Evolutionary conservation across 1,140 invertebrate genomes (phyloP).

Genomic region (Pristionchus pacificus): DNA sequence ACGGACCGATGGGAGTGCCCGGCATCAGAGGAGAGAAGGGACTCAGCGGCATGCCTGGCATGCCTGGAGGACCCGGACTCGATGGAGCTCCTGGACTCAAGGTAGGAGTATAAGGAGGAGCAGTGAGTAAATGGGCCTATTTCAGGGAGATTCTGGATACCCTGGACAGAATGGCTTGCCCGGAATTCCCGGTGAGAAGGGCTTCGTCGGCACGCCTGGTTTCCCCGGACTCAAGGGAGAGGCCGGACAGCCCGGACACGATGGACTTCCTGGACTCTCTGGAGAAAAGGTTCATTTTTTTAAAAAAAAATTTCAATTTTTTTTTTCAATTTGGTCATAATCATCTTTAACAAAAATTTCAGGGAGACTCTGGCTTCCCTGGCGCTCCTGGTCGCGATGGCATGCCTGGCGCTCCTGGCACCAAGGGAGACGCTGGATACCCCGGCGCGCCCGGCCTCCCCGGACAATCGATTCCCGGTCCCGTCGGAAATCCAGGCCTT

Average conservation of each 20-base stretch:
- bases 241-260: constrained; percentile 26
- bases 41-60: constrained; percentile 35
- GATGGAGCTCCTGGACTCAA: constrained; percentile 20
- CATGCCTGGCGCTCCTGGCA: constrained; percentile 41
- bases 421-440: constrained; percentile 35
- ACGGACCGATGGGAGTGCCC: constrained; percentile 27
- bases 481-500: constrained; percentile 53
- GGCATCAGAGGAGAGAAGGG: constrained; percentile 22
- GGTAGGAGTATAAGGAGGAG: too few species aligned
- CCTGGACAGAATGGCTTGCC: constrained; percentile 30
- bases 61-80: constrained; percentile 26
- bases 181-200: constrained; percentile 19
- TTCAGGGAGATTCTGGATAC: constrained; percentile 29
- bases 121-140: too few species aligned
- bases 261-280: constrained; percentile 28
- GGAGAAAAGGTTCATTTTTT: constrained; percentile 19
- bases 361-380: constrained; percentile 17
- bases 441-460: constrained; percentile 35
- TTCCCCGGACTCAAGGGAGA: constrained; percentile 25
- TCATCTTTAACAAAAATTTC: constrained; percentile 17
- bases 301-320: not conserved
- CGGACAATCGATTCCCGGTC: constrained; percentile 34
- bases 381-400: constrained; percentile 40
- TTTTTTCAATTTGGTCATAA: not conserved
- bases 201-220: constrained; percentile 22